These are phyloP conservation scores for Nasonia longicornis DNA, from an alignment of 1,140 invertebrate genomes.

Conservation along the genomic window DNA sequence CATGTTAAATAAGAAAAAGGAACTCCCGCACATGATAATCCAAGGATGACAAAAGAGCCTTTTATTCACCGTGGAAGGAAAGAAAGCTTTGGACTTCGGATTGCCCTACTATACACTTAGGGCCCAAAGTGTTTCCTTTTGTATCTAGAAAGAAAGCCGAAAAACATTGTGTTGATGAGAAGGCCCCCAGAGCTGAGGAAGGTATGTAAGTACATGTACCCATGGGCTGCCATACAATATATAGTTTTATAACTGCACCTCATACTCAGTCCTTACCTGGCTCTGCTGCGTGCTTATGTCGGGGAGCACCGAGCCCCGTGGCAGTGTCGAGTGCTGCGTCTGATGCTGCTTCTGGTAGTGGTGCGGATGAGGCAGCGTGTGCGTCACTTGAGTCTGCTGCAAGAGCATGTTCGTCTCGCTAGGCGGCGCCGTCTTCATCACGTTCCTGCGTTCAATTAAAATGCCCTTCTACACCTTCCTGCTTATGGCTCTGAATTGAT, in stretches of 20 bases:
- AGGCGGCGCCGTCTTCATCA: conserved; percentile 69
- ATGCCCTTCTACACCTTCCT: conserved; percentile 20
- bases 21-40: no score
- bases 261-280: conserved; percentile 52
- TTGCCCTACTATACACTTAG: conserved; percentile 41
- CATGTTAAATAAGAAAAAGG: neutral
- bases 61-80: neutral
- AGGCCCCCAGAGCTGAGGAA: neutral
- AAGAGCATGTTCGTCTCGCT: conserved; percentile 72
- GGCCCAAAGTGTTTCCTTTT: conserved; percentile 43
- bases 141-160: conserved; percentile 32
- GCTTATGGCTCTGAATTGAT: no score
- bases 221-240: neutral
- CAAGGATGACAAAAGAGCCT: no score
- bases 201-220: neutral
- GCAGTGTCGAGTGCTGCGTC: conserved; percentile 66
- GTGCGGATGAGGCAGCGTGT: conserved; percentile 70
- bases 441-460: conserved; percentile 57
- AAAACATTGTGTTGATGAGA: conserved; percentile 10
- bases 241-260: neutral
- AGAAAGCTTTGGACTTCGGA: neutral
- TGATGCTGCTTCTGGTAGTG: conserved; percentile 71
- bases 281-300: conserved; percentile 60
- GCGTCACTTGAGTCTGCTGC: conserved; percentile 68
- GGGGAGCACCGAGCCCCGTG: conserved; percentile 62